phyloP scores from a whole-genome alignment of 2,797 vertebrate genomes.

The Oreochromis mossambicus region DNA sequence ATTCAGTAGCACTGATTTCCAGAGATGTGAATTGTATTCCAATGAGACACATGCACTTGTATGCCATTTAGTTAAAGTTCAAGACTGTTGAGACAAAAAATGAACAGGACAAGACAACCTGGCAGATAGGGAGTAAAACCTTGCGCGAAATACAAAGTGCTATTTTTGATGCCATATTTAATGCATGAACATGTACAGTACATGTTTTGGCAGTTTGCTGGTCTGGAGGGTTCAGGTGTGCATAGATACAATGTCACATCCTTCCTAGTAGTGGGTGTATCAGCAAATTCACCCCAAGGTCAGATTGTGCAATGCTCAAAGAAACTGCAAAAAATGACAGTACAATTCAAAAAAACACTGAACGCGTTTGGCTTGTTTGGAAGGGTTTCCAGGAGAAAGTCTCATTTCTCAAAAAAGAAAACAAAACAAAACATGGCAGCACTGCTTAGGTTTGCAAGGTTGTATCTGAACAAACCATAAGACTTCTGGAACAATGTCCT shows the following conservation, averaged over 20 bases:
- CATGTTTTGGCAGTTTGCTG: not conserved
- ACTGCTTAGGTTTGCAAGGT: not conserved
- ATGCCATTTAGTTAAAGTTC: not conserved
- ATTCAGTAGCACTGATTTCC: not conserved
- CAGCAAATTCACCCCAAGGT: not conserved
- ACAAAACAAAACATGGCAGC: not conserved
- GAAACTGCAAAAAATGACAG: not conserved
- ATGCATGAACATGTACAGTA: not conserved
- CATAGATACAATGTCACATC: not conserved
- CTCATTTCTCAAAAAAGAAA: not conserved
- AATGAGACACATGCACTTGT: not conserved
- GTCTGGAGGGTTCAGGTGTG: not conserved
- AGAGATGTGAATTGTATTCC: not conserved
- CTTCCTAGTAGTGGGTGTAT: not conserved
- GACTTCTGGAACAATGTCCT: not conserved
- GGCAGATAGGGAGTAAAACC: not conserved
- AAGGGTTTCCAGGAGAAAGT: not conserved
- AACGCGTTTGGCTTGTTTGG: not conserved
- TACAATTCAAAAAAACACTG: not conserved
- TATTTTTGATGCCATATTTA: not conserved
- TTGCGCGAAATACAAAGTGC: not conserved
- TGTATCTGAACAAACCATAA: not conserved
- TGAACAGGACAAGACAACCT: not conserved
- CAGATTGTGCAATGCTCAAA: not conserved
- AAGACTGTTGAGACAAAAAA: not conserved